Evolutionary conservation across 2,888 invertebrate genomes (phyloP).

Genomic region (Melanostoma scalare): DNA sequence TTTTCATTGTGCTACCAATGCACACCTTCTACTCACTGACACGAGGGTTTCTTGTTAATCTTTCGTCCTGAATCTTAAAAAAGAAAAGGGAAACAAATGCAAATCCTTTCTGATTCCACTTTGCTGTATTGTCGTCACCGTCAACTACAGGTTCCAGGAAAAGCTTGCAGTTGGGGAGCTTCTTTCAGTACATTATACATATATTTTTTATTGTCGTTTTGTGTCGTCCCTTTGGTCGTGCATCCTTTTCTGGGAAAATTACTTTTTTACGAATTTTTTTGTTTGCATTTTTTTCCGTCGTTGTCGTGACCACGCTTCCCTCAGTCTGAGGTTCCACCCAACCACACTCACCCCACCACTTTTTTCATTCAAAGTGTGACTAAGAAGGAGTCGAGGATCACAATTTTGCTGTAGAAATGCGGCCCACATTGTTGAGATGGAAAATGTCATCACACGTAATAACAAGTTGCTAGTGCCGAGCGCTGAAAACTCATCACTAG

Average conservation of each 20-base stretch:
- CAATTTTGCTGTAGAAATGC: constrained; percentile 27
- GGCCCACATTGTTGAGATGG: constrained; percentile 47
- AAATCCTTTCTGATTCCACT: constrained; percentile 61
- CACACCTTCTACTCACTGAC: constrained; percentile 43
- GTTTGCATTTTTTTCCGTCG: constrained; percentile 11
- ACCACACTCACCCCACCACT: neutral
- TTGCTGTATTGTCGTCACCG: constrained; percentile 43
- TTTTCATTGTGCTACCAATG: constrained; percentile 16
- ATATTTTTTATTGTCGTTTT: constrained; percentile 4
- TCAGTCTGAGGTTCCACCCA: constrained; percentile 39
- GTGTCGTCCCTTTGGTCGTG: constrained; percentile 37
- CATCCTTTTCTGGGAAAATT: constrained; percentile 59
- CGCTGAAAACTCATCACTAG: neutral
- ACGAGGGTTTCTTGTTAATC: constrained; percentile 52
- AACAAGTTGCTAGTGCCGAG: constrained; percentile 52
- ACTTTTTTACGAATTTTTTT: constrained; percentile 52
- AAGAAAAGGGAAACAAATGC: constrained; percentile 49
- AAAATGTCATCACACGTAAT: constrained; percentile 70
- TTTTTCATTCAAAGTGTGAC: constrained; percentile 16
- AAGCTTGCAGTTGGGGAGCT: constrained; percentile 35
- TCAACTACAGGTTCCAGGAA: constrained; percentile 31
- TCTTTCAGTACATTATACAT: neutral
- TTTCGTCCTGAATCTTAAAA: constrained; percentile 41
- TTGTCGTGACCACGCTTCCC: constrained; percentile 42
- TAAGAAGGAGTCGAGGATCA: constrained; percentile 8